Conservation (phyloP, 2,113 vertebrate genomes). For the Dolichotis patagonum region DNA sequence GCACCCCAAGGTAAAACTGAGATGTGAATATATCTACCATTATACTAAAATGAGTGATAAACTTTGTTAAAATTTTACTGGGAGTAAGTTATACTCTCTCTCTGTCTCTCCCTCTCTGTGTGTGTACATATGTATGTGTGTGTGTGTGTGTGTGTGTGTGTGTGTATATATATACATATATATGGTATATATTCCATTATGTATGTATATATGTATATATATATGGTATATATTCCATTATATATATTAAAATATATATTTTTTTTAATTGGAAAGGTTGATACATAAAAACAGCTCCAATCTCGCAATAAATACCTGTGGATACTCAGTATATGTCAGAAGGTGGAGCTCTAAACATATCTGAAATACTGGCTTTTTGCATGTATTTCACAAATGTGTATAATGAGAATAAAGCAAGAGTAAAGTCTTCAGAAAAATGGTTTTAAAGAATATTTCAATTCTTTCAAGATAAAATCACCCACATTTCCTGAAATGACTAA, state of each 20-base stretch:
- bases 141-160: no score
- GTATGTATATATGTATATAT: no score
- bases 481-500: conserved; percentile 32
- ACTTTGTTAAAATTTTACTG: conserved; percentile 15
- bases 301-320: conserved; percentile 45
- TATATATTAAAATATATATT: neutral
- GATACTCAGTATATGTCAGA: conserved; percentile 82
- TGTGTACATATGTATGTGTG: no score
- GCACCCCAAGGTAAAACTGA: neutral
- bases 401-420: conserved; percentile 58
- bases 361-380: conserved; percentile 59
- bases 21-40: neutral
- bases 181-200: no score
- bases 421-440: conserved; percentile 79
- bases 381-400: conserved; percentile 67
- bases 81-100: neutral
- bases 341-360: conserved; percentile 89
- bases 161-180: no score
- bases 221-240: no score
- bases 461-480: conserved; percentile 78
- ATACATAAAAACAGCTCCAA: conserved; percentile 61
- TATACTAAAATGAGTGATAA: neutral
- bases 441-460: conserved; percentile 79
- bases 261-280: conserved; percentile 62
- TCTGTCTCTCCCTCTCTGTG: no score